Evolutionary conservation across 2,113 vertebrate genomes (phyloP).

Genomic region (Pollachius pollachius): DNA sequence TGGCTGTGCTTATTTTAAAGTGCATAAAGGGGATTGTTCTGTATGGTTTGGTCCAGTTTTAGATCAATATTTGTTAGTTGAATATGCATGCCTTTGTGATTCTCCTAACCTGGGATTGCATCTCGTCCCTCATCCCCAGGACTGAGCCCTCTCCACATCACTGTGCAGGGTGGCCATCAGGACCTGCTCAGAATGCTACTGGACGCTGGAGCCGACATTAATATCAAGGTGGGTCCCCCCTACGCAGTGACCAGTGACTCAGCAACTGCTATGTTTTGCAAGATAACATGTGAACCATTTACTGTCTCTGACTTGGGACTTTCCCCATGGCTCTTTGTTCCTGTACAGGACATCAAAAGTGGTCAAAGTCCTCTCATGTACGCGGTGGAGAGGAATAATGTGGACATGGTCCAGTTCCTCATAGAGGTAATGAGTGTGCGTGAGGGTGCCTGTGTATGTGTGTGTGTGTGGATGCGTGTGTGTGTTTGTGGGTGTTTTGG

Average conservation of each 20-base stretch:
- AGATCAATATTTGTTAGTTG: no score
- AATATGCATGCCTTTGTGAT: no score
- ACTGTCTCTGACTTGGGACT: slow-evolving; percentile 12
- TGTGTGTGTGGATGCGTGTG: not conserved
- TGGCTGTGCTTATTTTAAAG: not conserved
- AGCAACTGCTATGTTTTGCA: slow-evolving; percentile 1
- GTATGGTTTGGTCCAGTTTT: not conserved
- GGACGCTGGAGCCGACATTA: slow-evolving; percentile 79
- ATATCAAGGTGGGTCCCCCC: slow-evolving; percentile 78
- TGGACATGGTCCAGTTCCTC: slow-evolving; percentile 82
- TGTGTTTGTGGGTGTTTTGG: not conserved
- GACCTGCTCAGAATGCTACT: slow-evolving; percentile 73
- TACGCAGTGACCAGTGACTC: not conserved
- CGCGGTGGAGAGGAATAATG: slow-evolving; percentile 81
- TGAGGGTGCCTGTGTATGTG: slow-evolving; percentile 9
- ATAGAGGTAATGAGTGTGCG: slow-evolving; percentile 75
- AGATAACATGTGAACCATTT: slow-evolving; percentile 13
- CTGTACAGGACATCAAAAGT: slow-evolving; percentile 83
- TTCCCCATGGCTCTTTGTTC: slow-evolving; percentile 25
- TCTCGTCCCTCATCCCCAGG: slow-evolving; percentile 58
- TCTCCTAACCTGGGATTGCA: no score
- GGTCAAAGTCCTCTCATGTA: slow-evolving; percentile 85
- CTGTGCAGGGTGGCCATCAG: slow-evolving; percentile 70
- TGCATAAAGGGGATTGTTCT: not conserved
- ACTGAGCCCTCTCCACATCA: slow-evolving; percentile 82